Percentiles rank a stretch among this genome's conserved stretches.
These are phyloP conservation scores for Oncopodura yosiiana DNA, from an alignment of 1,140 invertebrate genomes.

Conservation along the genomic window DNA sequence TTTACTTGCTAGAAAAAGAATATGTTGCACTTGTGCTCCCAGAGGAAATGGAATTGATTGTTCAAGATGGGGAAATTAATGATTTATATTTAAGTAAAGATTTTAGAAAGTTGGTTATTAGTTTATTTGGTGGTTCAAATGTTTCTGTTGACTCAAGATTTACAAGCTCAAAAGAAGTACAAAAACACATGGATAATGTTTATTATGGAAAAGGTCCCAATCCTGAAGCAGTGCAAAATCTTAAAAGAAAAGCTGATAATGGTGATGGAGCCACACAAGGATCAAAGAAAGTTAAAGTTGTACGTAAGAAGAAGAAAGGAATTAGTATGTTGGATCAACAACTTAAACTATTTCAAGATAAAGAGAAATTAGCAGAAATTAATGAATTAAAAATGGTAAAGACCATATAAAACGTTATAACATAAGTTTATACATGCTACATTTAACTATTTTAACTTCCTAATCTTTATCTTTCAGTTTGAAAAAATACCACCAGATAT, in stretches of 20 bases:
- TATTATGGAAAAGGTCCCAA: background rate
- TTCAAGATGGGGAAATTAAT: background rate
- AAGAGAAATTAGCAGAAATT: slow-evolving; percentile 40
- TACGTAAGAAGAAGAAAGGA: no score
- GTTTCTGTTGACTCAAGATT: background rate
- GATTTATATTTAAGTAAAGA: no score
- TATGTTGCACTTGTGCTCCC: background rate
- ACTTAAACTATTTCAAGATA: no score
- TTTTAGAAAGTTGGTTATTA: no score
- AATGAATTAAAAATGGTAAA: slow-evolving; percentile 34
- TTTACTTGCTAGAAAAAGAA: background rate
- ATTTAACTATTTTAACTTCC: no score
- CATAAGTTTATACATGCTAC: no score
- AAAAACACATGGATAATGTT: background rate
- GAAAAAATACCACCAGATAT: slow-evolving; percentile 30
- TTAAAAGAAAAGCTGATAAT: background rate
- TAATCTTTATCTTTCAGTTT: no score
- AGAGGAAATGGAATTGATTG: background rate
- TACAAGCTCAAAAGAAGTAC: background rate
- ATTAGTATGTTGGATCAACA: no score
- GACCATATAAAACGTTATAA: no score
- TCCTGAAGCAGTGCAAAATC: background rate
- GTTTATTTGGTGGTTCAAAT: no score
- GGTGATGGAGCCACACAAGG: no score
- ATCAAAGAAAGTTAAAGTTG: no score